Evolutionary conservation across 2,113 vertebrate species (phyloP), one percentile per base, ranked within the genome.

Genomic region (Orientallactaga bullata): DNA sequence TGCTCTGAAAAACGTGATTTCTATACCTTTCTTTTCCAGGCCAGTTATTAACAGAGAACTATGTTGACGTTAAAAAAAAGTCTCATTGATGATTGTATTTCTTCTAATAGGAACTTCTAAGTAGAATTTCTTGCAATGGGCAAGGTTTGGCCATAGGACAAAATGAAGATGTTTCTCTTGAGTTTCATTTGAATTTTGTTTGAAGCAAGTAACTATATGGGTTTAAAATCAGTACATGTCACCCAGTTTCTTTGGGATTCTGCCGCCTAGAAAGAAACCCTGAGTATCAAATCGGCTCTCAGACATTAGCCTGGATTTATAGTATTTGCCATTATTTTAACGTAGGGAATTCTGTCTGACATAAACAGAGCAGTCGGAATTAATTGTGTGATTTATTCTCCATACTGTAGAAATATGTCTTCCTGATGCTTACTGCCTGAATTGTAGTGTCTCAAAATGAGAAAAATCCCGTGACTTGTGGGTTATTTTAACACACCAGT

Each of bases 331-430:
- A 30, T 82, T 83, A 90, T 85, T 90, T 88, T 74, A n/a, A 80
- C 1, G 0, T 72, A 61, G 72, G 55, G 74, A 93, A 76, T 90
- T 93, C 35, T 83, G 12, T 84, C 61, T 84, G 16, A 65, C 30
- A 69, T 72, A 65, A 82, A 78, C 18, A 91, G 78, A 17, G 69
- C 71, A 60, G 24, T 83, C 88, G 80, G 65, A 86, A 80, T 92
- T 91, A 72, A 82, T 72, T 35, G 85, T 88, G 63, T 92, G 94
- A 96, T 96, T 96, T 93, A 90, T 96, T 79, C 42, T 58, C 12
- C 9, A 26, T 51, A 1, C 55, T 77, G n/a, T 60, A 79, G 82
- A 93, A 93, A 80, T 88, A 24, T 5, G 71, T 95, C 88, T 94
- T 94, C 61, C 15, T 6, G 15, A 35, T 60, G 85, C 51, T 72